These are phyloP conservation scores for Meloe dianella DNA, from an alignment of 2,888 invertebrate species.

Conservation along the genomic window DNA sequence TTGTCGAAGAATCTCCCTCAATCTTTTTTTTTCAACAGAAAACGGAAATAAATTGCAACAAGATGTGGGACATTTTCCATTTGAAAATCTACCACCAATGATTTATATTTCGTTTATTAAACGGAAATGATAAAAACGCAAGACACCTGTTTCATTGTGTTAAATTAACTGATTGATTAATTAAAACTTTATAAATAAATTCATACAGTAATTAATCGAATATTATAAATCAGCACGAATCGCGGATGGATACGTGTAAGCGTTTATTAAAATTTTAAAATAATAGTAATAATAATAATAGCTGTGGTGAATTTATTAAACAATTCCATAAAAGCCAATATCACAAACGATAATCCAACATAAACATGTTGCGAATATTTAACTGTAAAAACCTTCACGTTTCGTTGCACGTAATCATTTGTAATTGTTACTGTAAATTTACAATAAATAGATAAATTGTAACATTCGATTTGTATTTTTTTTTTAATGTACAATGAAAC, in stretches of 20 bases:
- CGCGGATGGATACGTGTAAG: too few species aligned
- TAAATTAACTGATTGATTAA: too few species aligned
- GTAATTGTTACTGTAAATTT: neutral
- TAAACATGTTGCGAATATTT: neutral
- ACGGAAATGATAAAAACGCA: too few species aligned
- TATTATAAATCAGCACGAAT: too few species aligned
- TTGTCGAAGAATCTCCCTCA: conserved; percentile 16
- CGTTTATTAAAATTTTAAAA: too few species aligned
- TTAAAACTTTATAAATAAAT: too few species aligned
- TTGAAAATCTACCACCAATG: neutral
- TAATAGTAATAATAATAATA: neutral
- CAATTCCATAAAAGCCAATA: neutral
- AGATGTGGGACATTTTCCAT: neutral
- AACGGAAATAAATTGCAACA: neutral
- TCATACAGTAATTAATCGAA: too few species aligned
- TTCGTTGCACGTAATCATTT: neutral
- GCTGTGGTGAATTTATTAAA: neutral
- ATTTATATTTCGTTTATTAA: neutral
- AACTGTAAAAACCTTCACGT: neutral
- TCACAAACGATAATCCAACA: neutral
- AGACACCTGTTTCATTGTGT: too few species aligned
- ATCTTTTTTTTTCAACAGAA: neutral
- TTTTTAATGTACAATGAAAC: too few species aligned
- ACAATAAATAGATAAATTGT: neutral
- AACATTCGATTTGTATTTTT: neutral